Base-by-base conservation (phyloP, 2,888 invertebrate species). In the Drepana falcataria region DNA sequence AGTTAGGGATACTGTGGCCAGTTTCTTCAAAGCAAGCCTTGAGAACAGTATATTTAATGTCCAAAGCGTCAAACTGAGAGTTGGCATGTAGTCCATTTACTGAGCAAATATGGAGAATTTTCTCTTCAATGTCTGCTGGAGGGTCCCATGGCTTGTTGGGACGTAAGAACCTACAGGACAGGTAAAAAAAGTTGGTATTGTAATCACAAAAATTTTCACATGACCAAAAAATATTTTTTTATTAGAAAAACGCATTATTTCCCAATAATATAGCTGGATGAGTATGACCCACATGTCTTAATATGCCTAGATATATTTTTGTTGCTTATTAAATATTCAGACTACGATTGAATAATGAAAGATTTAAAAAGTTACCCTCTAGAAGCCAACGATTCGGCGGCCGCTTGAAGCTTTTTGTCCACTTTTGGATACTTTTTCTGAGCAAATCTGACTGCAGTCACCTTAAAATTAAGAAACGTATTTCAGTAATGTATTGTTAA, bases 1-100 rank as follows among this genome's bases (percentile, higher is more conserved):
- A 96, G 89, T 96, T 98, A 0, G 98, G 97, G 7, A 98, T 93
- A 59, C 92, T 79, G 79, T 98, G 95, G 4, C 95, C 89, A 59
- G 98, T 95, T 77, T 94, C 93, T 49, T 93, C 86, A 61, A 91
- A 93, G 71, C 96, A 96, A 4, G 93, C 93, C 41, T 92, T 91
- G 2, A 98, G 87, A 5, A 98, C 84, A 41, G 92, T 85, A 77
- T 93, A 97, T 80, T 96, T 95, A 6, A 88, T 75, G 7, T 91
- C 84, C 0, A 92, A 76, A 3, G 87, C 85, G 47, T 92, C 81
- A 68, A 93, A 85, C 54, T 83, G 77, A 0, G 91, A 84, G 4
- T 85, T 75, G 35, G 80, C 53, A 2, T 87, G 77, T 3, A 94
- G 66, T 7, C 93, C 93, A 59, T 94, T 81, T 2, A 82, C 75